Conservation (phyloP, 2,113 vertebrate genomes). For the Hystrix brachyura region DNA sequence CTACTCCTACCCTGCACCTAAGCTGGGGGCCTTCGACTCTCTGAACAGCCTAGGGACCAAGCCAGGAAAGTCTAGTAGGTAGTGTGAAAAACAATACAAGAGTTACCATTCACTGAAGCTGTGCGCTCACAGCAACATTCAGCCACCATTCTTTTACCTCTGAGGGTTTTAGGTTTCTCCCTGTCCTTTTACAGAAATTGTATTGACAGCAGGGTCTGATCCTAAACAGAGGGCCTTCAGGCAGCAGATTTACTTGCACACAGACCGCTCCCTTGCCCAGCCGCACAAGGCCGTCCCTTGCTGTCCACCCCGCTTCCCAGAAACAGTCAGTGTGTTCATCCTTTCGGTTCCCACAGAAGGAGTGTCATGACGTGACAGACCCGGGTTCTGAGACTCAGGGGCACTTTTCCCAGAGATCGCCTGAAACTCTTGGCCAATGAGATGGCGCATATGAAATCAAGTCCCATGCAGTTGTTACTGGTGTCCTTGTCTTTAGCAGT, state of each 20-base stretch:
- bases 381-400: neutral
- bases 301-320: neutral
- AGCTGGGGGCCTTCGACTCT: neutral
- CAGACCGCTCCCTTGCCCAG: neutral
- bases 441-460: neutral
- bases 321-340: neutral
- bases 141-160: neutral
- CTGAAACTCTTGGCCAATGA: slow-evolving; percentile 6
- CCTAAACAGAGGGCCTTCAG: neutral
- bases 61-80: neutral
- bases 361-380: neutral
- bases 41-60: neutral
- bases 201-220: neutral
- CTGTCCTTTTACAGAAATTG: slow-evolving; percentile 13
- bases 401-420: neutral
- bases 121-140: neutral
- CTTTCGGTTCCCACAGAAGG: neutral
- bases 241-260: neutral
- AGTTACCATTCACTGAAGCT: neutral
- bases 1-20: neutral
- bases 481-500: neutral
- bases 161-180: neutral
- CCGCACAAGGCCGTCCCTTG: neutral
- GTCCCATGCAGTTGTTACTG: neutral
- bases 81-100: neutral